Evolutionary conservation across 2,113 vertebrate genomes (phyloP).

Genomic region (Caloenas nicobarica): DNA sequence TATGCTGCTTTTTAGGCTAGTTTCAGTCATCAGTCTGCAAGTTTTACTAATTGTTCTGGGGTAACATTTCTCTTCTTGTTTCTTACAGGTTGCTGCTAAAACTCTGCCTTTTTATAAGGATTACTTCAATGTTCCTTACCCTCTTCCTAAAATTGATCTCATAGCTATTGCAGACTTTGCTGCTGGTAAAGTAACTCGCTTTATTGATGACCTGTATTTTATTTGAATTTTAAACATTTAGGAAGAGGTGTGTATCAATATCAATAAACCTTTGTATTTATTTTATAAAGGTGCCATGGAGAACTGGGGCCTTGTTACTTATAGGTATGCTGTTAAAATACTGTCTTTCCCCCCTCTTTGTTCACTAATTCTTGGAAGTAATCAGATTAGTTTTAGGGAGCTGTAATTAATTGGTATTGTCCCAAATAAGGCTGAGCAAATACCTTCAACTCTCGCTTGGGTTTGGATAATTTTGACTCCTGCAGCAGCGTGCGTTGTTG

Average conservation of each 20-base stretch:
- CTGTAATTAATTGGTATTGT: neutral
- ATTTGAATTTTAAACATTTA: slow-evolving; percentile 66
- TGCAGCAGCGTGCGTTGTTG: neutral
- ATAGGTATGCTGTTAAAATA: slow-evolving; percentile 87
- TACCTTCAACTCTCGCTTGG: neutral
- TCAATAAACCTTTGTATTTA: slow-evolving; percentile 77
- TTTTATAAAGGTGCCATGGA: slow-evolving; percentile 98
- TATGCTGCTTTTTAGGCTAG: neutral
- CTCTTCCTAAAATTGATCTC: slow-evolving; percentile 99
- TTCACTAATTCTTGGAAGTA: slow-evolving; percentile 41
- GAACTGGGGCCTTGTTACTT: slow-evolving; percentile 99
- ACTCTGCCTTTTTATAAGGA: slow-evolving; percentile 99
- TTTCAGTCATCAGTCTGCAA: neutral
- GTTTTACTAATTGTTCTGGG: neutral
- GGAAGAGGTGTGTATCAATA: slow-evolving; percentile 48
- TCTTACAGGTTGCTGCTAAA: slow-evolving; percentile 93
- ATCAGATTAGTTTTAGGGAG: neutral
- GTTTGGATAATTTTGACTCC: neutral
- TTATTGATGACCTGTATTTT: slow-evolving; percentile 68
- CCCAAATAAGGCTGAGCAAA: neutral
- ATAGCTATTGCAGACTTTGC: slow-evolving; percentile 99
- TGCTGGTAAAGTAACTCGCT: slow-evolving; percentile 90
- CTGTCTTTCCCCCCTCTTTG: slow-evolving; percentile 48
- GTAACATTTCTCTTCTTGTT: slow-evolving; percentile 42
- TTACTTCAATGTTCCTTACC: slow-evolving; percentile 98